phyloP scores from a whole-genome alignment of 1,140 invertebrate species.

The Pseudobourletiella spinata region DNA sequence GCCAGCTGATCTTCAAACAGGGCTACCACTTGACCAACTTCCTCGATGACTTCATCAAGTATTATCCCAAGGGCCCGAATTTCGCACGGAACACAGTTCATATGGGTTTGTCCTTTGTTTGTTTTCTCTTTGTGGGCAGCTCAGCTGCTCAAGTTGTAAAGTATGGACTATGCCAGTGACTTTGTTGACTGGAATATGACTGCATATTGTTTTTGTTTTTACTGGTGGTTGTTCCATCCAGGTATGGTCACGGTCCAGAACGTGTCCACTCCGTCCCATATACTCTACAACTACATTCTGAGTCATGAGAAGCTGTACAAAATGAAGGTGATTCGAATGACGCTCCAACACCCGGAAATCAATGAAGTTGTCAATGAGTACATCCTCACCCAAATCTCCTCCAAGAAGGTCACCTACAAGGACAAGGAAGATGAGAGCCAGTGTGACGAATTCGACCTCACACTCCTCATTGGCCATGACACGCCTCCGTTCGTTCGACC shows the following conservation, averaged over 20 bases:
- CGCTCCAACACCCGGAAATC: slow-evolving; percentile 38
- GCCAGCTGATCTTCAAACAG: slow-evolving; percentile 52
- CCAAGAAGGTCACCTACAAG: slow-evolving; percentile 50
- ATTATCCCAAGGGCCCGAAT: slow-evolving; percentile 73
- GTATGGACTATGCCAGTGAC: no score
- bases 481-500: slow-evolving; percentile 9
- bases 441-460: slow-evolving; percentile 60
- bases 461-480: slow-evolving; percentile 55
- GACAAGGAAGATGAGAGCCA: slow-evolving; percentile 50
- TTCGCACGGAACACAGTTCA: slow-evolving; percentile 69
- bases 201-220: background rate
- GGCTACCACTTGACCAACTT: slow-evolving; percentile 68
- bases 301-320: slow-evolving; percentile 59
- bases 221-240: no score
- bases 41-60: slow-evolving; percentile 71
- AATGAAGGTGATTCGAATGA: slow-evolving; percentile 61
- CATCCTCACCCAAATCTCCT: slow-evolving; percentile 52
- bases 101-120: no score
- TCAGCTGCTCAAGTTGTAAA: no score
- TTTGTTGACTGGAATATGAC: background rate
- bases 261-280: slow-evolving; percentile 53
- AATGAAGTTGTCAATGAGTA: slow-evolving; percentile 43
- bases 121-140: no score
- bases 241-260: slow-evolving; percentile 49
- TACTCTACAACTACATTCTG: slow-evolving; percentile 63